Conservation (phyloP, 2,888 invertebrate species). For the Drosophila pseudotalamancana region DNA sequence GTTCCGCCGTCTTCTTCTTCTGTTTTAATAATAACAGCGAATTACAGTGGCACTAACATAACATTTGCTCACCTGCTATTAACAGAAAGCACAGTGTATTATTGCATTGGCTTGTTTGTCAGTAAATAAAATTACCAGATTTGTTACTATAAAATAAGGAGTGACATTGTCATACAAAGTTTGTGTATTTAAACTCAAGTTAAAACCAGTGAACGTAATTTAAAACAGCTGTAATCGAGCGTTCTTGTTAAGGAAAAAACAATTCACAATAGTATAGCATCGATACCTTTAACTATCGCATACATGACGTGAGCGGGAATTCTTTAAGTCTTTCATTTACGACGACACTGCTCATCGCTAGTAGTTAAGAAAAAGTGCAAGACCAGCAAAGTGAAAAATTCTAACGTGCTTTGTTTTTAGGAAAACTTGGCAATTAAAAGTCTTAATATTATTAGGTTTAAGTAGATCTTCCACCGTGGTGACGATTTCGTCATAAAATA, state of each 20-base stretch:
- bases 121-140: neutral
- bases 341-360: constrained; percentile 4
- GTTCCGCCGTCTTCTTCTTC: constrained; percentile 56
- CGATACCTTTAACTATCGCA: neutral
- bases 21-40: constrained; percentile 47
- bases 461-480: constrained; percentile 46
- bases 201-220: neutral
- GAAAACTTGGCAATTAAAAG: constrained; percentile 36
- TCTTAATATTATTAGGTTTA: constrained; percentile 56
- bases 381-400: constrained; percentile 29
- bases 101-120: neutral
- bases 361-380: constrained; percentile 38
- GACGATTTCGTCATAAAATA: constrained; percentile 44
- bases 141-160: neutral
- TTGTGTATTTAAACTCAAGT: too few relatives aligned
- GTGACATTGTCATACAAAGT: neutral
- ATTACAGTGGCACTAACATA: constrained; percentile 22
- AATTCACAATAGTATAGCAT: neutral
- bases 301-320: constrained; percentile 15
- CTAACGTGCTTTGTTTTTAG: constrained; percentile 33
- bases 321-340: neutral
- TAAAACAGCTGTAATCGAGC: neutral
- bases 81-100: constrained; percentile 15
- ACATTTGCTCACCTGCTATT: constrained; percentile 29
- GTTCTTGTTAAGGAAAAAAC: neutral